Evolutionary conservation across 2,888 invertebrate species (phyloP), one percentile per base, ranked within the genome.

Genomic region (Sinelater perroti): DNA sequence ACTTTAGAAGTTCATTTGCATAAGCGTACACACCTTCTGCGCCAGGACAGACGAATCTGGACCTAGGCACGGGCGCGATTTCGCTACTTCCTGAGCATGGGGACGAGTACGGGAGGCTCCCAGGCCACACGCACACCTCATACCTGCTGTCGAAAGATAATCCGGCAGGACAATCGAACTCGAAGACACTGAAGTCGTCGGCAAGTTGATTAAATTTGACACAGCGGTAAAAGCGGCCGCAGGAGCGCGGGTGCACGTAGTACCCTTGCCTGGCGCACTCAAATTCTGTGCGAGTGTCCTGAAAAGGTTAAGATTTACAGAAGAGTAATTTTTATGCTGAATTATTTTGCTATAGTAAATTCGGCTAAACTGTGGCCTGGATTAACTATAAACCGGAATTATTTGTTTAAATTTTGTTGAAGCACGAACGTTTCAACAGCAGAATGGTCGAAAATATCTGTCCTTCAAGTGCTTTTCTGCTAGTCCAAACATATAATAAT

Each of bases 101-200:
- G 4, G 87, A 85, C 1, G 88, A 86, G 73, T 87, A 80, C 0
- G 89, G 83, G 38, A 89, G 75, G 52, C 88, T 87, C 42, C 89
- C 89, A 0, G 91, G 90, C 91, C 91, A 91, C 3, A 90, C 90
- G 72, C 91, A 91, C 44, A 90, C 89, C 71, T 90, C 90, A 68
- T 87, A 88, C 13, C 85, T 81, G 45, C 86, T 85, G 72, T 91
- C 91, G 74, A 91, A 91, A 0, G 89, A 89, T 51, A 91, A 75
- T 3, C 91, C 91, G 16, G 86, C 84, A 0, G 91, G 91, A 70
- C 91, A 91, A 74, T 89, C 89, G 74, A 90, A 91, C 72, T 91
- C 90, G 75, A 91, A 91, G 30, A 90, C 89, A 11, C 88, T 89
- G 72, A 85, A 91, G 68, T 90, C 88, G 13, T 89, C 86, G 0